Conservation (phyloP, 2,113 vertebrate species). For the Tretioscincus oriximinensis region DNA sequence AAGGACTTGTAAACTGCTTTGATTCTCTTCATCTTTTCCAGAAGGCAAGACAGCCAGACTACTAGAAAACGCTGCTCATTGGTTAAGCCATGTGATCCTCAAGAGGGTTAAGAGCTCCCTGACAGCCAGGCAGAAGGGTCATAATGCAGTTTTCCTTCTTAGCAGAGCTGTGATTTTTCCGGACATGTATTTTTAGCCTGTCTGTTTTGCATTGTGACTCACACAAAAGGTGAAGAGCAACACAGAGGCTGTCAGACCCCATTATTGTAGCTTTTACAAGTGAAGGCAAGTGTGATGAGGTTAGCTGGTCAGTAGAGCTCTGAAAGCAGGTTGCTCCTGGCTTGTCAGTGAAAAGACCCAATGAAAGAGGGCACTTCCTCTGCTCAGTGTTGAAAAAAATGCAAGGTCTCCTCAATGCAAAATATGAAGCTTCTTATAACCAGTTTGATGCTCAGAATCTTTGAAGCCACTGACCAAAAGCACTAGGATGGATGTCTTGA, state of each 20-base stretch:
- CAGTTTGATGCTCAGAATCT: constrained; percentile 24
- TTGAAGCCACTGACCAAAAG: neutral
- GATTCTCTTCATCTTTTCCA: too few species aligned
- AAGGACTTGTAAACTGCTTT: too few species aligned
- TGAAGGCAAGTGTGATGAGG: constrained; percentile 49
- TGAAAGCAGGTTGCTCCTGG: constrained; percentile 62
- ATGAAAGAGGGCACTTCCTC: constrained; percentile 31
- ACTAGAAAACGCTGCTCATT: too few species aligned
- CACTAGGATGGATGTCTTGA: too few species aligned
- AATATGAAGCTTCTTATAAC: constrained; percentile 47
- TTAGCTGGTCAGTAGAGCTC: constrained; percentile 55
- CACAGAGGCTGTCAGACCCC: constrained; percentile 51
- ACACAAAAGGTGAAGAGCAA: constrained; percentile 44
- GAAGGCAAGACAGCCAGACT: too few species aligned
- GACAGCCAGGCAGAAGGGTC: neutral
- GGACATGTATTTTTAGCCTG: constrained; percentile 34
- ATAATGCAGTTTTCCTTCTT: constrained; percentile 49
- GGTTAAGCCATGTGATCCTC: neutral
- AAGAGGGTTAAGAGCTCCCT: constrained; percentile 8
- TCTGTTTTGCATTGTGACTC: constrained; percentile 59
- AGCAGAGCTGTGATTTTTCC: constrained; percentile 46
- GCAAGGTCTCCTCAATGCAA: constrained; percentile 41
- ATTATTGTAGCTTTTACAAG: constrained; percentile 38
- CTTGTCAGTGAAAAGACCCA: constrained; percentile 56
- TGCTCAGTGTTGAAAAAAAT: constrained; percentile 50